Evolutionary conservation across 2,797 vertebrate species (phyloP).

Genomic region (Allobates femoralis): DNA sequence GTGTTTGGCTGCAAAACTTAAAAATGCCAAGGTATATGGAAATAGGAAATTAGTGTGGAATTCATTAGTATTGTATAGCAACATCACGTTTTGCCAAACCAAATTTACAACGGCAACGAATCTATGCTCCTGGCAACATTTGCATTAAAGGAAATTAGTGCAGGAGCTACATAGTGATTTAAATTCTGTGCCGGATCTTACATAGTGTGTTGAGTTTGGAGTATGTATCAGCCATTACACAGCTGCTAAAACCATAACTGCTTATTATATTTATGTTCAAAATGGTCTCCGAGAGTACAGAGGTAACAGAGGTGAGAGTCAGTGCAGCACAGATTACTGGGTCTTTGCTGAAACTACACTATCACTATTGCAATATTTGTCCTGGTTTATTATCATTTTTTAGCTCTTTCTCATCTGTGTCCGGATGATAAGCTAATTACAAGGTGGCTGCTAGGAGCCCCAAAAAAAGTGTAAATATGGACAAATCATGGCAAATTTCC

Average conservation of each 20-base stretch:
- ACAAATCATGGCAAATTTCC: too few relatives aligned
- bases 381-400: neutral
- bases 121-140: conserved; percentile 2
- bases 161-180: neutral
- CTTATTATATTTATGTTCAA: neutral
- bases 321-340: neutral
- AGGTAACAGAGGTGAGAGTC: neutral
- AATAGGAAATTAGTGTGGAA: conserved; percentile 9
- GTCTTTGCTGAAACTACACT: neutral
- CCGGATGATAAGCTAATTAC: too few relatives aligned
- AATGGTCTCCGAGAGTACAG: neutral
- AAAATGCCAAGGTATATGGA: conserved; percentile 9
- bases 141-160: conserved; percentile 10
- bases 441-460: too few relatives aligned
- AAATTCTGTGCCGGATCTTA: neutral
- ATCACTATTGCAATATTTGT: neutral
- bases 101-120: neutral
- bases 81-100: neutral
- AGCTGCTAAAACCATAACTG: neutral
- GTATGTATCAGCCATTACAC: neutral
- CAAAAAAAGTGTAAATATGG: too few relatives aligned
- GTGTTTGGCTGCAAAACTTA: neutral
- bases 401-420: too few relatives aligned
- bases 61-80: neutral
- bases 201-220: neutral